phyloP scores from a whole-genome alignment of 2,113 vertebrate species.

The Macroglossus sobrinus region DNA sequence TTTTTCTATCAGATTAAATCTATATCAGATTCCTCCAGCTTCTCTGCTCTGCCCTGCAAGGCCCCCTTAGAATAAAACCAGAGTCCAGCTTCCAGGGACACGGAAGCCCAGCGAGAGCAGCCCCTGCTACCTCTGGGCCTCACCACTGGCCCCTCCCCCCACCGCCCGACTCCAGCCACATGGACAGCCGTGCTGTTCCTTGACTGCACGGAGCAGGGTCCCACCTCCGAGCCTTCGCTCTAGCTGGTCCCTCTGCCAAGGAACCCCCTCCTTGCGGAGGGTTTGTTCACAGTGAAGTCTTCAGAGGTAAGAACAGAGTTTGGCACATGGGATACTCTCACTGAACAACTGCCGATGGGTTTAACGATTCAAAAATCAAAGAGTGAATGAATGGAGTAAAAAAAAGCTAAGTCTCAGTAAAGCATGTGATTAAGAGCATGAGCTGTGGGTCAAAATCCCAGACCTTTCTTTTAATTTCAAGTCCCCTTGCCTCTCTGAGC shows the following conservation, averaged over 20 bases:
- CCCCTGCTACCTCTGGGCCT: neutral
- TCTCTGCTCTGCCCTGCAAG: neutral
- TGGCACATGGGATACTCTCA: neutral
- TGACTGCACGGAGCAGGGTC: accelerated
- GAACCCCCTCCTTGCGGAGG: neutral
- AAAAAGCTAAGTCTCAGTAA: neutral
- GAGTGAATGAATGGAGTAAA: neutral
- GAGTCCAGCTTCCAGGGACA: neutral
- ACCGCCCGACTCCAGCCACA: accelerated
- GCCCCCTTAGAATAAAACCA: neutral
- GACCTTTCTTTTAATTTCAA: neutral
- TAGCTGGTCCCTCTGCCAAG: neutral
- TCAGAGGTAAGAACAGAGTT: neutral
- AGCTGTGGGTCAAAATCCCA: neutral
- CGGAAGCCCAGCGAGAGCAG: neutral
- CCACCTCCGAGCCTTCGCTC: neutral
- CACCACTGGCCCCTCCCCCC: too few relatives aligned
- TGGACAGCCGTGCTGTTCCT: neutral
- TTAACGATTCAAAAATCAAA: neutral
- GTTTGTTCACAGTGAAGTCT: neutral
- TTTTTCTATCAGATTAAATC: neutral
- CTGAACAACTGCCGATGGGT: neutral
- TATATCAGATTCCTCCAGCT: neutral
- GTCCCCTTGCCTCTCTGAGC: neutral
- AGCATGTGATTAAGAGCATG: neutral